phyloP scores from a whole-genome alignment of 1,140 invertebrate species.

The Drosophila kurseongensis region DNA sequence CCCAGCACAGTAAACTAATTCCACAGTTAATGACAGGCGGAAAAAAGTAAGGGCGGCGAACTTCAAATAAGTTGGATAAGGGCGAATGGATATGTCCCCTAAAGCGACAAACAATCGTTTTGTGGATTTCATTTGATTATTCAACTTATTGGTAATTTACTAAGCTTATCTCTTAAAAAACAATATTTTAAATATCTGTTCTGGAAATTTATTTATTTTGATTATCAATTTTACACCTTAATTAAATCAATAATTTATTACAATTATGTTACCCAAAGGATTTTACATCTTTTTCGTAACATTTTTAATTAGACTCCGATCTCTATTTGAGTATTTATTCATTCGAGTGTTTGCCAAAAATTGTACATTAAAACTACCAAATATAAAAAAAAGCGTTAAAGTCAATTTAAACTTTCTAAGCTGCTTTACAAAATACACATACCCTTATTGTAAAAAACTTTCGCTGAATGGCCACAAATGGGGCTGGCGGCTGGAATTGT shows the following conservation, averaged over 20 bases:
- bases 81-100: neutral
- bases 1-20: conserved; percentile 75
- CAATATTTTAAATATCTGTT: no score
- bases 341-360: neutral
- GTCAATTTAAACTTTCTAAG: neutral
- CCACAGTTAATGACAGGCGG: conserved; percentile 52
- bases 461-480: conserved; percentile 17
- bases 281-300: no score
- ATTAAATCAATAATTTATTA: neutral
- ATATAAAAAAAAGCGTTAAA: neutral
- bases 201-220: no score
- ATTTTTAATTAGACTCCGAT: no score
- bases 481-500: no score
- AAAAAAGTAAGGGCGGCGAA: conserved; percentile 3
- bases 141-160: no score
- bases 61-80: neutral
- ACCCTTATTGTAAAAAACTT: conserved; percentile 12
- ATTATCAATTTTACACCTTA: no score
- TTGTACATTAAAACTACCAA: neutral
- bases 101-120: no score
- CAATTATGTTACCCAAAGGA: no score
- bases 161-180: no score
- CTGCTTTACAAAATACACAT: conserved; percentile 6
- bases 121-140: no score
- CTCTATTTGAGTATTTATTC: no score